These are phyloP conservation scores for Remorina albescens DNA, from an alignment of 2,797 vertebrate genomes.

Conservation along the genomic window DNA sequence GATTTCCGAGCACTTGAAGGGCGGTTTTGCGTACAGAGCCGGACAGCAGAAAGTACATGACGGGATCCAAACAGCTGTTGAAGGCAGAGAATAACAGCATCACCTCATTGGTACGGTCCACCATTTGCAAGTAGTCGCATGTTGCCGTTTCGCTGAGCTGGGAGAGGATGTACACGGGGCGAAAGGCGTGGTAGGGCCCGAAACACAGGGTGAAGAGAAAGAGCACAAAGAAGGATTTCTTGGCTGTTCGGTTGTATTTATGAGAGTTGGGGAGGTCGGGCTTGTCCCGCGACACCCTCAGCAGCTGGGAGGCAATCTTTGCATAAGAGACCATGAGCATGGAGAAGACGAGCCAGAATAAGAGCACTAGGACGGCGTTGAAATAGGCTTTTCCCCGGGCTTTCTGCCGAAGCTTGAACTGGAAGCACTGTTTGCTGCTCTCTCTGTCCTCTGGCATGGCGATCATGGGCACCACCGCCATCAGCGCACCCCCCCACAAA, in stretches of 20 bases:
- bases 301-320: slow-evolving; percentile 89
- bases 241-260: slow-evolving; percentile 88
- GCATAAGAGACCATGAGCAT: slow-evolving; percentile 89
- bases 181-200: slow-evolving; percentile 91
- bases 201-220: slow-evolving; percentile 94
- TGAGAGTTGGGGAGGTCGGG: slow-evolving; percentile 90
- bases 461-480: slow-evolving; percentile 53
- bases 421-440: slow-evolving; percentile 83
- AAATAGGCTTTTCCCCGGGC: slow-evolving; percentile 87
- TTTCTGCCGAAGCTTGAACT: slow-evolving; percentile 84
- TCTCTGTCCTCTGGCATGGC: slow-evolving; percentile 51
- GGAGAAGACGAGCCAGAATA: slow-evolving; percentile 93
- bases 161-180: slow-evolving; percentile 89
- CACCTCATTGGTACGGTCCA: slow-evolving; percentile 91
- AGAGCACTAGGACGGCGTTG: slow-evolving; percentile 83
- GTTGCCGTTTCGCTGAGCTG: slow-evolving; percentile 78
- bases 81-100: slow-evolving; percentile 92
- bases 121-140: slow-evolving; percentile 80
- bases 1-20: slow-evolving; percentile 58
- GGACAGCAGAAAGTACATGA: slow-evolving; percentile 96
- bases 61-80: slow-evolving; percentile 95
- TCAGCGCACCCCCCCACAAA: slow-evolving; percentile 68
- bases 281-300: slow-evolving; percentile 85
- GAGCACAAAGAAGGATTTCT: slow-evolving; percentile 95
- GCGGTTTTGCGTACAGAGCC: slow-evolving; percentile 90